Evolutionary conservation across 2,888 invertebrate genomes (phyloP).

Genomic region (Rhabditoides inermis): DNA sequence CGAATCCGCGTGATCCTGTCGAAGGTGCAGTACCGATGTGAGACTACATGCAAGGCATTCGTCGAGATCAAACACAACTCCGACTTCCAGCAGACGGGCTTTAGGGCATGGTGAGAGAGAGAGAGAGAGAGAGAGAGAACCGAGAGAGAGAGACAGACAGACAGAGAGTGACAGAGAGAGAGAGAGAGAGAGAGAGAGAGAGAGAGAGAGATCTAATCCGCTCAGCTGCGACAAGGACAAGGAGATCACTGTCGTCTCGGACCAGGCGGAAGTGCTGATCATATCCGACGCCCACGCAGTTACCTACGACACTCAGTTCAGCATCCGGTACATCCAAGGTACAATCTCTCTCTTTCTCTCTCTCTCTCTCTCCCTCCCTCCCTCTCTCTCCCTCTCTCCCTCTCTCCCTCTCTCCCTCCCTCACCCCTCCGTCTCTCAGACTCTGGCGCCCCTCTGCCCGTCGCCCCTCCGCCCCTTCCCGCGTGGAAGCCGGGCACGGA

Average conservation of each 20-base stretch:
- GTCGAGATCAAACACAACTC: constrained; percentile 46
- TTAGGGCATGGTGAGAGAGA: constrained; percentile 38
- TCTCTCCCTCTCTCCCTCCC: too few species aligned
- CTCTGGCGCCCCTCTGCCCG: constrained; percentile 29
- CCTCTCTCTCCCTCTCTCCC: too few species aligned
- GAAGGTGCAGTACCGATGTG: constrained; percentile 38
- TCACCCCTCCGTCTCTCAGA: too few species aligned
- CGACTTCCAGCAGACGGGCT: constrained; percentile 49
- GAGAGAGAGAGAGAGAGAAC: background rate
- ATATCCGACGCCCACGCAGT: constrained; percentile 31
- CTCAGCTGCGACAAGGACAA: constrained; percentile 41
- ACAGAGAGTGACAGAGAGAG: constrained; percentile 44
- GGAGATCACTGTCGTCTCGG: constrained; percentile 38
- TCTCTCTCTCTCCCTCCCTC: too few species aligned
- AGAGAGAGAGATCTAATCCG: too few species aligned
- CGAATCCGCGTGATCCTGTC: constrained; percentile 38
- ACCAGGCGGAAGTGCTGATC: constrained; percentile 44
- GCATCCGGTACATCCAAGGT: constrained; percentile 33
- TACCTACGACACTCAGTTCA: constrained; percentile 33
- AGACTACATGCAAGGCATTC: constrained; percentile 40
- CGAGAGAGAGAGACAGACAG: constrained; percentile 25
- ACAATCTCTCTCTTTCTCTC: background rate
- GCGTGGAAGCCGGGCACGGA: constrained; percentile 46
- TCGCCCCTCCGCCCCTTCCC: constrained; percentile 30
- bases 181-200: background rate